Base-by-base conservation (phyloP, 2,797 vertebrate genomes). In the Crocodylus rhombifer region DNA sequence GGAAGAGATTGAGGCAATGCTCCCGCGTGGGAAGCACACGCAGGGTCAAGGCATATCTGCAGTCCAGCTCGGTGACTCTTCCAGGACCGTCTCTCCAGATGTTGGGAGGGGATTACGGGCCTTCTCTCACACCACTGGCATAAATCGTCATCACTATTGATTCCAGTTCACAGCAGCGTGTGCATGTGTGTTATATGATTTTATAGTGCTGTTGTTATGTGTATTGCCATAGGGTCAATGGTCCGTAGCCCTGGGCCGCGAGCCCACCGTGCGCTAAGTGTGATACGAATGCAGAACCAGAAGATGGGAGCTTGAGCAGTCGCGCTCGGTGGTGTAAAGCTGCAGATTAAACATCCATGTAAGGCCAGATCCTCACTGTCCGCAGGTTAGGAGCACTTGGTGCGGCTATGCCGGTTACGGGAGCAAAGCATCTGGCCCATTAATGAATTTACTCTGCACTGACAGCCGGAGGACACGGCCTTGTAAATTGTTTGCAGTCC, bases 401-500 rank as follows among this genome's bases (percentile, higher is more conserved):
- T 25, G 8, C 75, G 64, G 3, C n/a, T 33, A 56, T 73, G 15
- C 26, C 74, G 58, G 21, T 57, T 69, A 28, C 80, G 57, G 1
- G 63, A 77, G 21, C 0, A 0, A 3, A 85, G 86, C 60, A 91
- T 82, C 62, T 79, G 89, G n/a, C 65, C 77, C 5, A 0, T 82
- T 79, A 80, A 55, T 14, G 87, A 73, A 62, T 82, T 93, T 75
- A 36, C 74, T 73, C 18, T 76, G 57, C 81, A 74, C 28, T 90
- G 74, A 64, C 62, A 89, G 80, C 91, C 82, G 86, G 25, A 57
- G 77, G 86, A 82, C 85, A 30, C 64, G 87, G 88, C 63, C 84
- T 87, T 79, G 74, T 67, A 90, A 94, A 87, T 85, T 71, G 85
- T 88, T 87, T 82, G 60, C 74, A 94, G 91, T 73, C 75, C 81